Evolutionary conservation across 1,140 invertebrate genomes (phyloP).

Genomic region (Scaptomyza montana): DNA sequence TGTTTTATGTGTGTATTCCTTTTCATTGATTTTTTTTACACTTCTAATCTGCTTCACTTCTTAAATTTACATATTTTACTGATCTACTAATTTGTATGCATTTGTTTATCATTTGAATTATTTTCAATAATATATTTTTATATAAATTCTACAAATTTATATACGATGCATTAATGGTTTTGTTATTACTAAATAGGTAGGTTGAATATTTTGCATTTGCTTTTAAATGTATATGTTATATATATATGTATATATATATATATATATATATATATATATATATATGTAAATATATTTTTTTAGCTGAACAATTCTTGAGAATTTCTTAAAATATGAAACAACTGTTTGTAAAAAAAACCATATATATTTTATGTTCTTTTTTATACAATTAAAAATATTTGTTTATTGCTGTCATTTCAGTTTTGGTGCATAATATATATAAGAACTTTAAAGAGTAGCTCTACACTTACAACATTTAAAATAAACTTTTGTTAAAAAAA

Average conservation of each 20-base stretch:
- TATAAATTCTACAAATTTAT: conserved; percentile 78
- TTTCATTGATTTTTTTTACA: conserved; percentile 20
- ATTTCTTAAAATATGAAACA: conserved; percentile 32
- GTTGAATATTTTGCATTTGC: conserved; percentile 71
- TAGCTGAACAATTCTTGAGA: conserved; percentile 40
- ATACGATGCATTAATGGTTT: conserved; percentile 47
- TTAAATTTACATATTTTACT: conserved; percentile 68
- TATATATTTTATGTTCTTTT: conserved; percentile 76
- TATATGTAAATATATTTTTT: conserved; percentile 27
- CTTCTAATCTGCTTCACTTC: conserved; percentile 45
- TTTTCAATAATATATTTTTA: conserved; percentile 55
- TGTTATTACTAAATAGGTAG: conserved; percentile 77
- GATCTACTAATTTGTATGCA: conserved; percentile 70
- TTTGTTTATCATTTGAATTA: conserved; percentile 59
- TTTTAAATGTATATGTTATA: conserved; percentile 28
- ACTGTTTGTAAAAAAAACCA: conserved; percentile 62
- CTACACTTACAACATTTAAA: conserved; percentile 46
- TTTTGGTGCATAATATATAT: conserved; percentile 59
- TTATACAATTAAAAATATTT: conserved; percentile 58
- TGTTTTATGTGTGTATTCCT: conserved; percentile 40
- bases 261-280: conserved; percentile 20
- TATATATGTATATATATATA: conserved; percentile 23
- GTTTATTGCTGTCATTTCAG: conserved; percentile 53
- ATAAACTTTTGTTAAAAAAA: conserved; percentile 29
- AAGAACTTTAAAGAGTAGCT: conserved; percentile 32